These are phyloP conservation scores for Oscheius onirici DNA, from an alignment of 2,888 invertebrate genomes.

Conservation along the genomic window DNA sequence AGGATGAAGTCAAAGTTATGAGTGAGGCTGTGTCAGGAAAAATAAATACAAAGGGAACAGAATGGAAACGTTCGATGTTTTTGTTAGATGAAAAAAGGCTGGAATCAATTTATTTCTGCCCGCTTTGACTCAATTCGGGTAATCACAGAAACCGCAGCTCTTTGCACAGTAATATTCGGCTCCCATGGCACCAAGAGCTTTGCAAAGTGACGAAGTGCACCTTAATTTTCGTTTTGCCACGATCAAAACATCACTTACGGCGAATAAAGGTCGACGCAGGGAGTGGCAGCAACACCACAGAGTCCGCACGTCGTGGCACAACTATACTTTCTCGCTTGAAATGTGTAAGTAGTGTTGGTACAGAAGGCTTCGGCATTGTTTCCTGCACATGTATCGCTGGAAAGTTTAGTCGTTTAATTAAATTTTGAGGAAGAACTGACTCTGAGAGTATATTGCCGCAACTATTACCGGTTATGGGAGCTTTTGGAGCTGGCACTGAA, in stretches of 20 bases:
- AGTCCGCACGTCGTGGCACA: conserved; percentile 15
- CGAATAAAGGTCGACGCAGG: conserved; percentile 8
- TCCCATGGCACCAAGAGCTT: conserved; percentile 12
- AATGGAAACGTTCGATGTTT: too few relatives aligned
- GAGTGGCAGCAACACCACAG: conserved; percentile 16
- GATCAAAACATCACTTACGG: neutral
- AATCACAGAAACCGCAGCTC: conserved; percentile 45
- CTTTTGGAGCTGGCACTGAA: conserved; percentile 1
- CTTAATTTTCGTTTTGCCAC: neutral
- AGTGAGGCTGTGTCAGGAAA: too few relatives aligned
- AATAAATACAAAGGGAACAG: too few relatives aligned
- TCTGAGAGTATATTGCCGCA: conserved; percentile 6
- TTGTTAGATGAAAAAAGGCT: neutral
- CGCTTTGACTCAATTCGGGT: conserved; percentile 25
- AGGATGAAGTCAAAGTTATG: too few relatives aligned
- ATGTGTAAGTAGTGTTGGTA: conserved; percentile 3
- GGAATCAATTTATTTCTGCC: too few relatives aligned
- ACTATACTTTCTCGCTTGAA: conserved; percentile 18
- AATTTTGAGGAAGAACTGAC: neutral
- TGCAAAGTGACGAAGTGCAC: neutral
- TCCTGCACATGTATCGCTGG: conserved; percentile 6
- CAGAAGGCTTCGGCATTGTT: conserved; percentile 17
- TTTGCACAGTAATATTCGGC: conserved; percentile 42
- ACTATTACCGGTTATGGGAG: neutral
- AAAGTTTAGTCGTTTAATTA: neutral